Conservation (phyloP, 2,113 vertebrate species). For the Rhizomys pruinosus region DNA sequence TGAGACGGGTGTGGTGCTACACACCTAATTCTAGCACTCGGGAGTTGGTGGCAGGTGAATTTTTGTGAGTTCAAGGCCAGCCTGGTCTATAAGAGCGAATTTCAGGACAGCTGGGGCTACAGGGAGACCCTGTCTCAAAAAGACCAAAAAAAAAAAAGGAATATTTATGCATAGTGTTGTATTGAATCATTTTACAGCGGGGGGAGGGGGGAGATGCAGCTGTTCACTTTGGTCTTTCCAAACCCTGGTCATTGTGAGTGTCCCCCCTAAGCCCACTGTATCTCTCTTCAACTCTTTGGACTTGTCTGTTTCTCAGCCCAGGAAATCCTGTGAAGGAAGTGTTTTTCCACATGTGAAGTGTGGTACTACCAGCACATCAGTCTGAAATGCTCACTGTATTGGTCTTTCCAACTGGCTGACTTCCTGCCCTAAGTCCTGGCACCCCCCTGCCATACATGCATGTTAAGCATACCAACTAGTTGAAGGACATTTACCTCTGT, state of each 20-base stretch:
- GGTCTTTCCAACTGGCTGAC: conserved; percentile 56
- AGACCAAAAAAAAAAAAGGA: too few relatives aligned
- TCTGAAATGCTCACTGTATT: conserved; percentile 39
- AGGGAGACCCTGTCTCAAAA: too few relatives aligned
- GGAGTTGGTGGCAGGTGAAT: too few relatives aligned
- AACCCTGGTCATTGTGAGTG: neutral
- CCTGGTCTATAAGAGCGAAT: too few relatives aligned
- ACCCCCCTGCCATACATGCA: conserved; percentile 46
- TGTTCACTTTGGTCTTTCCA: neutral
- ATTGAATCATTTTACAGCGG: neutral
- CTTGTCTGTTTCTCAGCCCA: neutral
- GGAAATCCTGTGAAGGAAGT: neutral
- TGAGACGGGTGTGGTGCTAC: neutral
- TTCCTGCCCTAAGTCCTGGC: neutral
- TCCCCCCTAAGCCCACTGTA: conserved; percentile 11
- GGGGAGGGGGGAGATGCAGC: too few relatives aligned
- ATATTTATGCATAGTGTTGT: neutral
- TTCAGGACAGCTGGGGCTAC: too few relatives aligned
- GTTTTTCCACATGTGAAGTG: neutral
- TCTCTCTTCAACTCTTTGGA: conserved; percentile 14
- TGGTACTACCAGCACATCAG: conserved; percentile 7
- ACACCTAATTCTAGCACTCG: too few relatives aligned
- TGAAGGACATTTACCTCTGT: conserved; percentile 48
- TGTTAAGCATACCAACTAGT: conserved; percentile 24
- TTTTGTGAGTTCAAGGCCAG: too few relatives aligned